Evolutionary conservation across 2,888 invertebrate species (phyloP).

Genomic region (Pammene aurita): DNA sequence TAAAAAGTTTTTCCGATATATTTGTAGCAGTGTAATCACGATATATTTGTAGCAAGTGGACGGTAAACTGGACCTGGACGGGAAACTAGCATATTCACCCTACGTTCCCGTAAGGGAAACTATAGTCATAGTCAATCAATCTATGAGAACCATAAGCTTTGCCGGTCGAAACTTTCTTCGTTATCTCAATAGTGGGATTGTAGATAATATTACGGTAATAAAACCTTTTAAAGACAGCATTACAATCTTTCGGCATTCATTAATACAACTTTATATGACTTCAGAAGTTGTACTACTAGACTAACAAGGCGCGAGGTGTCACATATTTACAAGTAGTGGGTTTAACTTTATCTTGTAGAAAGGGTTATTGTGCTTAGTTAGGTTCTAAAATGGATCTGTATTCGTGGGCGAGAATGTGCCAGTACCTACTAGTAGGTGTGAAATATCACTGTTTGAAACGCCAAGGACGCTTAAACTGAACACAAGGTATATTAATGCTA

Average conservation of each 20-base stretch:
- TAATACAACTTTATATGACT: background rate
- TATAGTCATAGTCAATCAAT: no score
- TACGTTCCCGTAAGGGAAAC: background rate
- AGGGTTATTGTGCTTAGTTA: background rate
- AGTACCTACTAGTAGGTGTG: background rate
- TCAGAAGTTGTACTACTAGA: background rate
- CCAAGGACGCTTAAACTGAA: background rate
- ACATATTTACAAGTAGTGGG: constrained; percentile 1
- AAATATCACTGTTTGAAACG: background rate
- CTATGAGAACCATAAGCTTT: background rate
- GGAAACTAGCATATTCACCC: no score
- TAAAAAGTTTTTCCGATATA: no score
- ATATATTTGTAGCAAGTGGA: no score
- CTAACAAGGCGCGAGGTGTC: constrained; percentile 5
- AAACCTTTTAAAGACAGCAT: background rate
- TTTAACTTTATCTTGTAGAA: background rate
- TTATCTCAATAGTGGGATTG: background rate
- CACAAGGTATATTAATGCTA: background rate
- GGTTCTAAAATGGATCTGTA: background rate
- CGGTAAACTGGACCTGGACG: no score
- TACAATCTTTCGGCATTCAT: background rate
- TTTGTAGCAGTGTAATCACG: no score
- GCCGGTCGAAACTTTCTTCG: background rate
- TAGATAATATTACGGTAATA: background rate
- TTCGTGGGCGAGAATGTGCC: background rate